A percentile compares a stretch with the other conserved stretches of the same genome.
These are phyloP conservation scores for Pristionchus arcanus DNA, from an alignment of 2,888 invertebrate species.

Conservation along the genomic window DNA sequence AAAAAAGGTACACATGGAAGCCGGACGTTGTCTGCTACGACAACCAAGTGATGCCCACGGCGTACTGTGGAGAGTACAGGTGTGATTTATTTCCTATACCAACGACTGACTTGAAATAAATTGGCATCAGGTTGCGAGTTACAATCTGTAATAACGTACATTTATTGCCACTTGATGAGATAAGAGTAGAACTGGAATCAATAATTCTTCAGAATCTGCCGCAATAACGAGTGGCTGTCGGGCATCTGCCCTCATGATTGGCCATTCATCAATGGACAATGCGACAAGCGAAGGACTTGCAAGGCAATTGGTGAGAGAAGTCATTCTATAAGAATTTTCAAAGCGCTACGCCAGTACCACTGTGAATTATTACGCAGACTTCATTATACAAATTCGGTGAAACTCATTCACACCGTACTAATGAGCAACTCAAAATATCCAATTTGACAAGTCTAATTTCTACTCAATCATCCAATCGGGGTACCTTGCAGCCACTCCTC, in stretches of 20 bases:
- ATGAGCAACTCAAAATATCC: too few relatives aligned
- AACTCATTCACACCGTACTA: background rate
- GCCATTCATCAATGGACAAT: constrained; percentile 50
- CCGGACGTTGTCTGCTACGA: constrained; percentile 47
- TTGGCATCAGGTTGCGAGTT: too few relatives aligned
- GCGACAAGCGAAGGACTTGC: constrained; percentile 43
- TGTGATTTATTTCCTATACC: too few relatives aligned
- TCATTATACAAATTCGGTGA: background rate
- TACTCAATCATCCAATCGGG: too few relatives aligned
- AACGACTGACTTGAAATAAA: too few relatives aligned
- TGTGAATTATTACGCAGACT: background rate
- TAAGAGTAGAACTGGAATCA: background rate
- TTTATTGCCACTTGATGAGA: too few relatives aligned
- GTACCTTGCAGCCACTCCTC: constrained; percentile 25
- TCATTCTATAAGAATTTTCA: background rate
- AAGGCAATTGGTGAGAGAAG: background rate
- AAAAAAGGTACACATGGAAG: constrained; percentile 13
- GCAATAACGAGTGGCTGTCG: constrained; percentile 45
- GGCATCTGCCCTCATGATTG: constrained; percentile 36
- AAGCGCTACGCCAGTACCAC: too few relatives aligned
- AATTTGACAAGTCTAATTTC: too few relatives aligned
- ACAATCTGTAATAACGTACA: too few relatives aligned
- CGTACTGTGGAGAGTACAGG: constrained; percentile 43
- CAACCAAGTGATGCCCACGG: constrained; percentile 48
- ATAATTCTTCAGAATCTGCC: constrained; percentile 39